Evolutionary conservation across 2,888 invertebrate species (phyloP).

Genomic region (Branchipolynoe longqiensis): DNA sequence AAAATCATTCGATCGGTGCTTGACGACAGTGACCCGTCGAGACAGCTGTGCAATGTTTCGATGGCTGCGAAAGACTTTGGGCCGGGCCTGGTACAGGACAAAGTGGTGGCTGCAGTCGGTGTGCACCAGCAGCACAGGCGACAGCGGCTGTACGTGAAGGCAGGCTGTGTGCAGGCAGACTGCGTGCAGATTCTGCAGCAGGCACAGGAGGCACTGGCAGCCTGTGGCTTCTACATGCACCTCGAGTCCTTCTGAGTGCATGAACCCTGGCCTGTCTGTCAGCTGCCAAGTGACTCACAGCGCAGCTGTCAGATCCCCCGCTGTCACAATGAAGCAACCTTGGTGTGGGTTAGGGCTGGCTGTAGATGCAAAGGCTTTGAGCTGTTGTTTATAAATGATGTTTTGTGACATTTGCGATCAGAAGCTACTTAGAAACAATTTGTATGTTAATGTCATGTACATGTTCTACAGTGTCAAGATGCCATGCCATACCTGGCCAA

Average conservation of each 20-base stretch:
- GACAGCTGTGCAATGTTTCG: neutral
- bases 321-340: too few relatives aligned
- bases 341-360: too few relatives aligned
- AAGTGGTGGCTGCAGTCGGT: neutral
- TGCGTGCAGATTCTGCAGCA: neutral
- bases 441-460: too few relatives aligned
- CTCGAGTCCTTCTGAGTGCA: slow-evolving; percentile 7
- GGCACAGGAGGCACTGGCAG: neutral
- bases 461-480: too few relatives aligned
- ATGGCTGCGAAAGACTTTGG: slow-evolving; percentile 20
- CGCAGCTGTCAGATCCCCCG: too few relatives aligned
- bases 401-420: too few relatives aligned
- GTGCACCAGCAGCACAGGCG: neutral
- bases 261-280: neutral
- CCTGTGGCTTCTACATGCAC: neutral
- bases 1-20: neutral
- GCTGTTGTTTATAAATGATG: too few relatives aligned
- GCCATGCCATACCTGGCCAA: too few relatives aligned
- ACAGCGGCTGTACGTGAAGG: slow-evolving; percentile 3
- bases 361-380: too few relatives aligned
- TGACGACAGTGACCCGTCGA: neutral
- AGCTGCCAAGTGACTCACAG: too few relatives aligned
- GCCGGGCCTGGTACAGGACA: neutral
- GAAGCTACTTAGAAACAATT: too few relatives aligned
- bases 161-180: neutral